Evolutionary conservation across 2,888 invertebrate genomes (phyloP), one percentile per base, ranked within the genome.

Genomic region (Apocheima hispidaria): DNA sequence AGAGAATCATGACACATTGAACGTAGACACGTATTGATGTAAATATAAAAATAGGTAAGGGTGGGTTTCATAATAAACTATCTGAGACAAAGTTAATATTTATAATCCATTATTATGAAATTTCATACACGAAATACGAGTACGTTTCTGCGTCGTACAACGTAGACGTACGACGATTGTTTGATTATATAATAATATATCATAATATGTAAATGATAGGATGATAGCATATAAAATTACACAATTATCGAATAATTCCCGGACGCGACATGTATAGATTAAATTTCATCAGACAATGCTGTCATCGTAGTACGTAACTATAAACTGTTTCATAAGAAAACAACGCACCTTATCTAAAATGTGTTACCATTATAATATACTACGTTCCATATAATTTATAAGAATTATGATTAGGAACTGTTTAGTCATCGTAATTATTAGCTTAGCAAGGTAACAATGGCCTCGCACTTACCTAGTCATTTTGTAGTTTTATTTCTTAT

Each of bases 231-330:
- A 5, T 41, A 21, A n/a, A 21, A 21, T 41, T 21, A 41, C 41
- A 21, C 23, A 23, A 43, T 43, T 43, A 43, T 2, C 14, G 14
- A 21, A 23, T 14, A 43, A n/a, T 23, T 23, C n/a, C 23, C 18
- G 9, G 10, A 10, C 10, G 10, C 38, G 18, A 38, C 20, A 38
- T 14, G 14, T 12, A 12, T 14, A 3, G 2, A 12, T 14, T 21
- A 23, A 12, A 41, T 41, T 41, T 41, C 43, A 43, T 43, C 43
- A 43, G 23, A 43, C 23, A n/a, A 43, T 43, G 23, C 2, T 23
- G n/a, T 23, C 23, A 43, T 12, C 4, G 6, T 14, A n/a, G 12
- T n/a, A 21, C 5, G 1, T 21, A 41, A 2, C 21, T 6, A 21
- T 21, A 41, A 21, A 41, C 23, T 6, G 1, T n/a, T 43, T 7